phyloP scores from a whole-genome alignment of 2,888 invertebrate genomes.

The Acleris laterana region DNA sequence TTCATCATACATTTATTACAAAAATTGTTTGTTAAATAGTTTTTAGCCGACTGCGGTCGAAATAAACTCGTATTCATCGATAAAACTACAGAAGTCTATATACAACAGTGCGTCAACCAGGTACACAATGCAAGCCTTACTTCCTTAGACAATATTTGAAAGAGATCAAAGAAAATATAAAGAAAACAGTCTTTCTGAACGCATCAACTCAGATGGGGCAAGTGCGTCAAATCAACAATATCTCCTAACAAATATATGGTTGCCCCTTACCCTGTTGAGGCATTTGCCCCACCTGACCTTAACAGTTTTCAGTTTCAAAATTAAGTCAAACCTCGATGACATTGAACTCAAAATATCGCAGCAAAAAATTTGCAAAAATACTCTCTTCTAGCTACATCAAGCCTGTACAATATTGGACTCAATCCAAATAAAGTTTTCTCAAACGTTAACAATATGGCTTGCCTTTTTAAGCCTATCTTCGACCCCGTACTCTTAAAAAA shows the following conservation, averaged over 20 bases:
- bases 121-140: slow-evolving; percentile 56
- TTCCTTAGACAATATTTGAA: slow-evolving; percentile 41
- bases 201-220: not conserved
- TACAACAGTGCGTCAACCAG: slow-evolving; percentile 69
- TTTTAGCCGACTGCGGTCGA: slow-evolving; percentile 81
- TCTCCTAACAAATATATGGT: not conserved
- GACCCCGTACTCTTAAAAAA: not conserved
- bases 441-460: no score
- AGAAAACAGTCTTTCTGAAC: not conserved
- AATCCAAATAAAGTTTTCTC: no score
- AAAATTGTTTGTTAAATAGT: slow-evolving; percentile 66
- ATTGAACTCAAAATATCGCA: no score
- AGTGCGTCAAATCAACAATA: not conserved
- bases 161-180: slow-evolving; percentile 62
- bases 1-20: slow-evolving; percentile 69
- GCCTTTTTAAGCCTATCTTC: no score
- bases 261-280: no score
- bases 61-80: slow-evolving; percentile 66
- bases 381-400: no score
- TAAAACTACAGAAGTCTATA: slow-evolving; percentile 66
- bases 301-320: no score
- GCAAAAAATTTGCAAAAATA: no score
- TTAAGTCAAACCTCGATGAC: no score
- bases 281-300: no score
- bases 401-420: no score